Conservation (phyloP, 2,113 vertebrate genomes). For the Stigmatopora nigra region DNA sequence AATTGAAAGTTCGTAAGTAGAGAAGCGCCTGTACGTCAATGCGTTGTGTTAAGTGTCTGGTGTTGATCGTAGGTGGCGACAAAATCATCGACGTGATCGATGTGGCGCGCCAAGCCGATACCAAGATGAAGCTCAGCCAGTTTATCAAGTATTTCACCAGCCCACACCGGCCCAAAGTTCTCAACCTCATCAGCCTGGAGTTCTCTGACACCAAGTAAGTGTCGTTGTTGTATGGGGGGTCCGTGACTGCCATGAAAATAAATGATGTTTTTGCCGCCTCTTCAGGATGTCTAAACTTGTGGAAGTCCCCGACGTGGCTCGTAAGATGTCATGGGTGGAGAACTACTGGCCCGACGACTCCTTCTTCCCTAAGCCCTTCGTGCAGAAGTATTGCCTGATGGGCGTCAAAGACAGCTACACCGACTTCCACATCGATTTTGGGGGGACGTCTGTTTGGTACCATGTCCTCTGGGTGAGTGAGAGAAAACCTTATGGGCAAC, state of each 20-base stretch:
- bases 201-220: conserved; percentile 97
- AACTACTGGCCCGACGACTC: conserved; percentile 99
- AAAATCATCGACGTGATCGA: conserved; percentile 98
- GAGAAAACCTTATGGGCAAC: background rate
- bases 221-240: background rate
- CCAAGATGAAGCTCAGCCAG: conserved; percentile 95
- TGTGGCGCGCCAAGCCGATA: conserved; percentile 96
- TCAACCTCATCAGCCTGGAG: conserved; percentile 99
- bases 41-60: too few relatives aligned
- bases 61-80: conserved; percentile 76
- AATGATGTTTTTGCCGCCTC: background rate
- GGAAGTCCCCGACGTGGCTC: conserved; percentile 90
- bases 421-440: conserved; percentile 98
- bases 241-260: background rate
- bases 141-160: conserved; percentile 93
- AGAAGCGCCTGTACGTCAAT: too few relatives aligned
- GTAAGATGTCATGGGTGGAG: conserved; percentile 98
- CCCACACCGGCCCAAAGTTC: conserved; percentile 86
- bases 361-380: conserved; percentile 96
- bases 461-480: conserved; percentile 92
- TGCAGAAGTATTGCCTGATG: conserved; percentile 99
- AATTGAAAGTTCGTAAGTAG: too few relatives aligned
- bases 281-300: conserved; percentile 92
- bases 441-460: conserved; percentile 98
- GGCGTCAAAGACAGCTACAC: conserved; percentile 97